These are phyloP conservation scores for Rhagonycha lutea DNA, from an alignment of 2,888 invertebrate species.

Conservation along the genomic window DNA sequence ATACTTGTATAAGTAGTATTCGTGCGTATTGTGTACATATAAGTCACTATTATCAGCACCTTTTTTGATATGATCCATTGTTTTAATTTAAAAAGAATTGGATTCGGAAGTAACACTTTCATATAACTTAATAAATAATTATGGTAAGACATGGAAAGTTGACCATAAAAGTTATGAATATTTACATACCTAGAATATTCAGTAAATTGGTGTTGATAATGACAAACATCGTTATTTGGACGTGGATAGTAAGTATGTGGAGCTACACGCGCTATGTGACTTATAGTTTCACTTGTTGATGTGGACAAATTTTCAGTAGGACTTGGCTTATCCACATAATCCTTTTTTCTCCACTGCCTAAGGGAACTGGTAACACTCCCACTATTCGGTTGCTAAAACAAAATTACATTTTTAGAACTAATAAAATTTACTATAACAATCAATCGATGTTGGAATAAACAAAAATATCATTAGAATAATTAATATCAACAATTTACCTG, in stretches of 20 bases:
- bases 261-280: constrained; percentile 52
- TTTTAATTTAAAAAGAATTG: too few relatives aligned
- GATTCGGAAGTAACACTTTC: not conserved
- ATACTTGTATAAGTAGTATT: too few relatives aligned
- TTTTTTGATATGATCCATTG: too few relatives aligned
- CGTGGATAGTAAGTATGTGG: constrained; percentile 52
- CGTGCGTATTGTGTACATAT: too few relatives aligned
- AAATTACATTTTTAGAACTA: not conserved
- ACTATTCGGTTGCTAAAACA: constrained; percentile 17
- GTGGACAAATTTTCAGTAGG: constrained; percentile 24
- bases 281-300: constrained; percentile 33
- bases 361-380: constrained; percentile 45
- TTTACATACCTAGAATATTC: not conserved
- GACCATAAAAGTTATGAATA: not conserved
- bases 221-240: constrained; percentile 41
- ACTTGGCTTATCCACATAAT: constrained; percentile 44
- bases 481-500: not conserved
- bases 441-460: not conserved
- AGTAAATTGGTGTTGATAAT: constrained; percentile 33
- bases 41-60: too few relatives aligned
- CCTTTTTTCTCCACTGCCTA: constrained; percentile 52
- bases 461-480: not conserved
- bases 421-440: not conserved
- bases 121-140: not conserved
- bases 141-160: not conserved